A percentile compares a stretch with the other conserved stretches of the same genome.
These are phyloP conservation scores for Drymodes brunneopygia DNA, from an alignment of 2,113 vertebrate species.

Conservation along the genomic window DNA sequence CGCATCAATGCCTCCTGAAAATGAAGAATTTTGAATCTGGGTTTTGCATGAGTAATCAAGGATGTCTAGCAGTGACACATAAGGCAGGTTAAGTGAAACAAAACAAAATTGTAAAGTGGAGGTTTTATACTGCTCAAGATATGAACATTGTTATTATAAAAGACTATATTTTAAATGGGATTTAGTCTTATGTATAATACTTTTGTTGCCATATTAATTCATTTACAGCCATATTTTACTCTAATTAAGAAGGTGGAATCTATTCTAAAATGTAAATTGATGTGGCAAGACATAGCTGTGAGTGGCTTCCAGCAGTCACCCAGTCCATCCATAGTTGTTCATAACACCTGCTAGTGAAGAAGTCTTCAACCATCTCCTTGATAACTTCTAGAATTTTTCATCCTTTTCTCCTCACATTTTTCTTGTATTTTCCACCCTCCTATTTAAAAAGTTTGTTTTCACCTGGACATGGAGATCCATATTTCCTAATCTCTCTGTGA, in stretches of 20 bases:
- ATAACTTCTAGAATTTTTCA: background rate
- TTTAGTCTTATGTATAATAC: background rate
- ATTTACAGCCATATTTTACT: background rate
- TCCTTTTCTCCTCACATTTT: background rate
- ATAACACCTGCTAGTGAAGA: background rate
- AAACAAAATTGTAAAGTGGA: background rate
- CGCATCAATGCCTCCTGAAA: background rate
- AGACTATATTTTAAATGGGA: background rate
- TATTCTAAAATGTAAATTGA: background rate
- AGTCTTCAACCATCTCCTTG: background rate
- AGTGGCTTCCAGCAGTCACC: background rate
- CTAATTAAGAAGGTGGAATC: background rate
- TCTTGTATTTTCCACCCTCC: background rate
- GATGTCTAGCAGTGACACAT: background rate
- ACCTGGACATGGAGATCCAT: background rate
- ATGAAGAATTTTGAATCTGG: background rate
- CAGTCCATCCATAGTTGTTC: background rate
- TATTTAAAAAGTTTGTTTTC: background rate
- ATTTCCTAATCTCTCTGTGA: background rate
- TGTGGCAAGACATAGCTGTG: background rate
- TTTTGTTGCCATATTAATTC: background rate
- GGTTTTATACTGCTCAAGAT: background rate
- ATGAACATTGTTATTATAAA: background rate
- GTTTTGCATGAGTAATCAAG: slow-evolving; percentile 17
- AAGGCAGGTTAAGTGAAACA: background rate